Conservation (phyloP, 1,140 invertebrate genomes). For the Rhopalosiphum padi region DNA sequence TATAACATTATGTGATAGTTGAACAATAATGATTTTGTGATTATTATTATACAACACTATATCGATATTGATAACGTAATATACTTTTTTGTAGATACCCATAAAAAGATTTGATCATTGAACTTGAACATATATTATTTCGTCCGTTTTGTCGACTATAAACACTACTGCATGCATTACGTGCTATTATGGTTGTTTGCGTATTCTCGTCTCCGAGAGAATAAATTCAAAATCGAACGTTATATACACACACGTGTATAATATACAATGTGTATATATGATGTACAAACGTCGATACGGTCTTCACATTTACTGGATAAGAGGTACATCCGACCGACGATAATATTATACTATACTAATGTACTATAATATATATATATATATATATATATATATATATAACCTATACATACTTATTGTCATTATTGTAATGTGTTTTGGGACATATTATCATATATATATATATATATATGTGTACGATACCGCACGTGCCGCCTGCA, state of each 20-base stretch:
- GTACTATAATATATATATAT: neutral
- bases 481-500: neutral
- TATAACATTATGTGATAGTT: too few species aligned
- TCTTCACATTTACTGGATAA: neutral
- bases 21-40: neutral
- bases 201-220: neutral
- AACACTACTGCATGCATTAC: neutral
- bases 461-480: neutral
- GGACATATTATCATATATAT: neutral
- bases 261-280: neutral
- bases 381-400: neutral
- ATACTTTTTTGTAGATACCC: neutral
- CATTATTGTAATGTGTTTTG: neutral
- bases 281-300: neutral
- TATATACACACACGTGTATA: neutral
- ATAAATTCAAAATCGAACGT: neutral
- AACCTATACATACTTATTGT: neutral
- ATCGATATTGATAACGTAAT: neutral
- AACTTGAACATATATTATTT: neutral
- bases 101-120: neutral
- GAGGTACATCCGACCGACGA: neutral
- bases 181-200: neutral
- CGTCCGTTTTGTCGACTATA: neutral
- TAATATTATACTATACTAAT: neutral
- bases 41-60: neutral